Base-by-base conservation (phyloP, 2,113 vertebrate genomes). In the Talpa occidentalis region DNA sequence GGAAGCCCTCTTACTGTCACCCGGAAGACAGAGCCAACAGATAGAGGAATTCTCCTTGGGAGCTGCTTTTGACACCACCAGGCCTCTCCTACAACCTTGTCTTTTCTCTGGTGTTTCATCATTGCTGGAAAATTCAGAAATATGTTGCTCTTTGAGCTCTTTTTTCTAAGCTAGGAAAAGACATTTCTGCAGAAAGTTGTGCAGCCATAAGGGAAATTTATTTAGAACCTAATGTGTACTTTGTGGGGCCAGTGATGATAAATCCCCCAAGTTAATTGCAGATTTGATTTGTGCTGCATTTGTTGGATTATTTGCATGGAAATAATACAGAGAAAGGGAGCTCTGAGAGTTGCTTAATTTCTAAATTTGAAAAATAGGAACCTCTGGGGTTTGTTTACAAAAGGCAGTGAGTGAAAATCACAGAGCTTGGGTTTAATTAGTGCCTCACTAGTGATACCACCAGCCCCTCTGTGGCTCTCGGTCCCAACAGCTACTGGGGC, bases 311-410 rank as follows among this genome's bases (percentile, higher is more conserved):
- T 60, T 73, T 82, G 28, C 54, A 30, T 24, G 56, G n/a, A 78
- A 56, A 91, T 56, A 62, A 22, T 60, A 59, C 44, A 77, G 35
- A 62, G 76, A 92, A 66, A 78, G 37, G 24, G 86, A 95, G 56
- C 49, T 66, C 32, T 64, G 69, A 79, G 69, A 59, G 59, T 32
- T 77, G 69, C 64, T 94, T 82, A 42, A 59, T 78, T 91, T 79
- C 37, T 80, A 88, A 66, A 85, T 70, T 70, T 88, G 73, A 84
- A 94, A 93, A 86, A 35, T 2, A 82, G 12, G 54, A 87, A 3
- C 54, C 47, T 77, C 74, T 44, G 69, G 37, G 32, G 81, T 56
- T 96, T 69, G 81, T 62, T 96, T 69, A 67, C 11, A 74, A 76
- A 74, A 81, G 28, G 72, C 42, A 80, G 54, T 30, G 32, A 72